These are phyloP conservation scores for Ancistrus triradiatus DNA, from an alignment of 2,113 vertebrate genomes.

Conservation along the genomic window DNA sequence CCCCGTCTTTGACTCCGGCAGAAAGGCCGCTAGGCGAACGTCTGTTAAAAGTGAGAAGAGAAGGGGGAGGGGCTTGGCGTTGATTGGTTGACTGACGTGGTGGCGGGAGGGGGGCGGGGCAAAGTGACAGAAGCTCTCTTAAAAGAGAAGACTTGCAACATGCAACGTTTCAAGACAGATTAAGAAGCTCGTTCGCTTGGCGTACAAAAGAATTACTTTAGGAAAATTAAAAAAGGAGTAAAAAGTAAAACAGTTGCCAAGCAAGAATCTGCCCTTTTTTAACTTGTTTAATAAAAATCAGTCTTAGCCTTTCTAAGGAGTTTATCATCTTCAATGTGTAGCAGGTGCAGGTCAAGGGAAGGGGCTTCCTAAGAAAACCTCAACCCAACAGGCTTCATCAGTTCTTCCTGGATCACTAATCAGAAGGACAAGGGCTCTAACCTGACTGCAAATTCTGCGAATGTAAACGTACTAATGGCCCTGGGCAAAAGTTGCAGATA, in stretches of 20 bases:
- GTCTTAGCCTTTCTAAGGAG: slow-evolving; percentile 38
- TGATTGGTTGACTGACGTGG: slow-evolving; percentile 46
- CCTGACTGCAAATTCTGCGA: no score
- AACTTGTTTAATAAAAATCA: slow-evolving; percentile 4
- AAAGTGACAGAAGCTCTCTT: slow-evolving; percentile 41
- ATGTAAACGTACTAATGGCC: no score
- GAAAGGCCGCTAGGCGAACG: slow-evolving; percentile 46
- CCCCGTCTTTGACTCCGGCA: slow-evolving; percentile 39
- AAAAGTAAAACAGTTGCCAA: slow-evolving; percentile 42
- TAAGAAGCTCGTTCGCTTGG: slow-evolving; percentile 42
- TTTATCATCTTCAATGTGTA: slow-evolving; percentile 16
- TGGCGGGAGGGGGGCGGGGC: slow-evolving; percentile 47
- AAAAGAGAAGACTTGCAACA: slow-evolving; percentile 23
- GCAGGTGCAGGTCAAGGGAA: slow-evolving; percentile 13
- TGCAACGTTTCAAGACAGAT: slow-evolving; percentile 38
- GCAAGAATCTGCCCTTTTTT: slow-evolving; percentile 20
- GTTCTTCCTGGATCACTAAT: no score
- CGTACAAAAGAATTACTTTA: slow-evolving; percentile 13
- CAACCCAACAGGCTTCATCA: no score
- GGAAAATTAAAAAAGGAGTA: slow-evolving; percentile 9
- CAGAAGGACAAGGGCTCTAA: no score
- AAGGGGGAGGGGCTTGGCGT: slow-evolving; percentile 44
- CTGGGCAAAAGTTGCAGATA: no score
- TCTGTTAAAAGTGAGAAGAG: slow-evolving; percentile 37
- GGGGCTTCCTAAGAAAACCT: no score